A percentile compares a stretch with the other conserved stretches of the same genome.
phyloP scores from a whole-genome alignment of 2,113 vertebrate species.

The Conger conger region DNA sequence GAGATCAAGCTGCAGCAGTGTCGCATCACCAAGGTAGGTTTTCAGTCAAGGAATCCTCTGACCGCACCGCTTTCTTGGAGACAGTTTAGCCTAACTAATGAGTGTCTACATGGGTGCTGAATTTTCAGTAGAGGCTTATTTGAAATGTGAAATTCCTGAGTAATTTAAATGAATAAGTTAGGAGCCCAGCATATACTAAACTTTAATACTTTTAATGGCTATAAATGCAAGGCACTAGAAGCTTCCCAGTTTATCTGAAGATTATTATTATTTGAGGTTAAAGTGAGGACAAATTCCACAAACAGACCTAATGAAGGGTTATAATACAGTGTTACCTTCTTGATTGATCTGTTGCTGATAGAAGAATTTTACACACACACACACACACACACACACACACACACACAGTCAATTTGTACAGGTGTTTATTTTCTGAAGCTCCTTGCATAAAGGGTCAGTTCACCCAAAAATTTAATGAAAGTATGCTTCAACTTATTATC shows the following conservation, averaged over 20 bases:
- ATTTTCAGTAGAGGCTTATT: not conserved
- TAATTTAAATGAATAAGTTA: not conserved
- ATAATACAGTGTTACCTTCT: not conserved
- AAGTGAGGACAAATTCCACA: not conserved
- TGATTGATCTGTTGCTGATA: not conserved
- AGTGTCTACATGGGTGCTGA: not conserved
- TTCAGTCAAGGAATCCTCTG: not conserved
- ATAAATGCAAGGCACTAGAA: not conserved
- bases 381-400: no score
- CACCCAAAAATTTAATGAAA: no score
- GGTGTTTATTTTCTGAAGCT: no score
- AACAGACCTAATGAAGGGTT: not conserved
- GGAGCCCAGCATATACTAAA: not conserved
- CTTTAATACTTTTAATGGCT: not conserved
- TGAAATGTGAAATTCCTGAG: not conserved
- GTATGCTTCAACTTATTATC: no score
- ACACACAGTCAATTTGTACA: no score
- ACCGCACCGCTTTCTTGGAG: not conserved
- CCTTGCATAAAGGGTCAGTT: no score
- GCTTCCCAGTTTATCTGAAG: not conserved
- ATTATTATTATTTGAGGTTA: not conserved
- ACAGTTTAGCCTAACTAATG: not conserved
- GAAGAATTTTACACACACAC: no score
- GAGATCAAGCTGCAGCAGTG: constrained; percentile 90
- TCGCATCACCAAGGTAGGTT: constrained; percentile 79